These are phyloP conservation scores for Idaea straminata DNA, from an alignment of 2,888 invertebrate species.

Conservation along the genomic window DNA sequence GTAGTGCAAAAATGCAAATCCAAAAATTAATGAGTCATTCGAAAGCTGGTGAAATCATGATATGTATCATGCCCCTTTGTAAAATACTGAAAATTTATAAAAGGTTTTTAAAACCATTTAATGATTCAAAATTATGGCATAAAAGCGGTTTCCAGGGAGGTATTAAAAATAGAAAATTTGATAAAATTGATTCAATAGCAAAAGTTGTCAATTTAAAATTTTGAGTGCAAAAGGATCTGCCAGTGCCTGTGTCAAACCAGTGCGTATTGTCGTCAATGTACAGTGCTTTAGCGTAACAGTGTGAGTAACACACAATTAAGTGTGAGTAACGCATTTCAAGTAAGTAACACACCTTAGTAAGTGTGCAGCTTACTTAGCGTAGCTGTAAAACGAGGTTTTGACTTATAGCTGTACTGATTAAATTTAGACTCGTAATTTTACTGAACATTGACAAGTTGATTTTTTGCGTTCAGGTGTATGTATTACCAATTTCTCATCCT, in stretches of 20 bases:
- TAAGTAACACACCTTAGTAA: neutral
- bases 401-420: neutral
- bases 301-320: neutral
- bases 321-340: neutral
- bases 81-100: neutral
- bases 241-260: conserved; percentile 3
- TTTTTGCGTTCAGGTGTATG: too few species aligned
- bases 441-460: too few species aligned
- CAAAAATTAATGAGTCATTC: neutral
- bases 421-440: neutral
- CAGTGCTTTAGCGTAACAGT: conserved; percentile 1
- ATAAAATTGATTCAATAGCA: neutral
- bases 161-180: neutral
- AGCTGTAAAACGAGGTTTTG: neutral
- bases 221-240: conserved; percentile 2
- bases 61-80: neutral
- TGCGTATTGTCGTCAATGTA: neutral
- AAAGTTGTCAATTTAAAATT: neutral
- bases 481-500: too few species aligned
- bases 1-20: neutral
- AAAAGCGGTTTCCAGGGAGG: neutral
- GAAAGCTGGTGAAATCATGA: neutral
- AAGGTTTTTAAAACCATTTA: neutral
- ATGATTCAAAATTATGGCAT: neutral
- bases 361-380: neutral